Conservation (phyloP, 2,113 vertebrate genomes). For the Prochilodus magdalenae region DNA sequence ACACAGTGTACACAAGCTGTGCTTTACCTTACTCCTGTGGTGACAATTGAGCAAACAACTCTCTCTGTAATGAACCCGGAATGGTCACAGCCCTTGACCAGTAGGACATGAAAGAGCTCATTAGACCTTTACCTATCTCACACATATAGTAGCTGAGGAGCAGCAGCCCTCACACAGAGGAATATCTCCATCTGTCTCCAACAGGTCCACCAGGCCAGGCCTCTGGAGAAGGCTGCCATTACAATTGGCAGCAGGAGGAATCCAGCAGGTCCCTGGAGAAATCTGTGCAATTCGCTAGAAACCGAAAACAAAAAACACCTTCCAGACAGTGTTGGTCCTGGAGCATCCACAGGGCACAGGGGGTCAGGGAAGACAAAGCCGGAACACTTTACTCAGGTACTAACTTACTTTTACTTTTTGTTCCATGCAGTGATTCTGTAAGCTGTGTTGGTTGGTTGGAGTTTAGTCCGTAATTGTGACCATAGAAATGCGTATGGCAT, state of each 20-base stretch:
- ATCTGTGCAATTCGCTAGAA: slow-evolving; percentile 73
- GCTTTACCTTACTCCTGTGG: not conserved
- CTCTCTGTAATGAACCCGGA: not conserved
- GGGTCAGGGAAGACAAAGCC: not conserved
- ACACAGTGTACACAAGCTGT: not conserved
- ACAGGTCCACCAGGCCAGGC: not conserved
- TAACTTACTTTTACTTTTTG: not conserved
- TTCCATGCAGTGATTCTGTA: not conserved
- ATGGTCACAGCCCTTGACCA: not conserved
- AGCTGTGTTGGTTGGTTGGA: not conserved
- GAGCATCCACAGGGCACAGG: slow-evolving; percentile 51
- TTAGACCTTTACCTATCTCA: not conserved
- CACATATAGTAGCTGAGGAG: not conserved
- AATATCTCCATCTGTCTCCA: not conserved
- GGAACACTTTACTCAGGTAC: not conserved
- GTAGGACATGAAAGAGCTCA: not conserved
- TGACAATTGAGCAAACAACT: not conserved
- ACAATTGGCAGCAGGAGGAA: slow-evolving; percentile 60
- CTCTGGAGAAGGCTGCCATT: slow-evolving; percentile 41
- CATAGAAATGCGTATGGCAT: not conserved
- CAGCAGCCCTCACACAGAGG: not conserved
- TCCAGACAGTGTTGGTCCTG: slow-evolving; percentile 61
- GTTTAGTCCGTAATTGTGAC: not conserved
- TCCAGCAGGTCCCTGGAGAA: slow-evolving; percentile 58
- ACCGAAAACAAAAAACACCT: slow-evolving; percentile 66